A percentile compares a stretch with the other conserved stretches of the same genome.
These are phyloP conservation scores for Halcyon smyrnensis DNA, from an alignment of 2,797 vertebrate genomes.

Conservation along the genomic window DNA sequence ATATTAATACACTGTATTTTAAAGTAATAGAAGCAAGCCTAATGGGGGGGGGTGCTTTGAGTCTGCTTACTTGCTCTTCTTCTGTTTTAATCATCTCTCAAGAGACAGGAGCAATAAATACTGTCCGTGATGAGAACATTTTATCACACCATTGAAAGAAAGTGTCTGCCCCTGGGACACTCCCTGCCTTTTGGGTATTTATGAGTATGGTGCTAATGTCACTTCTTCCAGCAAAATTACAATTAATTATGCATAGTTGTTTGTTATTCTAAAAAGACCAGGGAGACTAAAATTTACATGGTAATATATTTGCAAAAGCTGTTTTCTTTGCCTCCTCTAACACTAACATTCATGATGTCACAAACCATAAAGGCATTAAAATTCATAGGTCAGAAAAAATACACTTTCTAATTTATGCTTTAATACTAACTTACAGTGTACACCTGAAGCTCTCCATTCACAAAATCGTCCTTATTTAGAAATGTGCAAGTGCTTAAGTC, in stretches of 20 bases:
- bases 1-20: not conserved
- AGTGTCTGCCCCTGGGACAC: not conserved
- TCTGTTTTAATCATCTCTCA: constrained; percentile 6
- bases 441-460: not conserved
- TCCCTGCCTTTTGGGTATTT: constrained; percentile 3
- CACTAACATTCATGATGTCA: not conserved
- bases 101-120: constrained; percentile 15
- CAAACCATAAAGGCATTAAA: not conserved
- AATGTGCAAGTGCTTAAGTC: not conserved
- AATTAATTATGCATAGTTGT: constrained; percentile 39
- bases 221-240: constrained; percentile 37
- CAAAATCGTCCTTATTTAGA: not conserved
- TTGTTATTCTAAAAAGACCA: constrained; percentile 24
- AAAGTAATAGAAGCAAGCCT: constrained; percentile 13
- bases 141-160: constrained; percentile 35
- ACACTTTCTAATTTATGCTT: not conserved
- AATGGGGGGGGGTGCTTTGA: not conserved
- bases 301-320: not conserved
- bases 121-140: not conserved
- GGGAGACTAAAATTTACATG: not conserved
- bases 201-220: not conserved
- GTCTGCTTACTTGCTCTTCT: not conserved
- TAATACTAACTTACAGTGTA: not conserved
- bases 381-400: not conserved
- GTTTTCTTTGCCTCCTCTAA: not conserved